A percentile compares a stretch with the other conserved stretches of the same genome.
These are phyloP conservation scores for Toxonevra muliebris DNA, from an alignment of 2,888 invertebrate species.

Conservation along the genomic window DNA sequence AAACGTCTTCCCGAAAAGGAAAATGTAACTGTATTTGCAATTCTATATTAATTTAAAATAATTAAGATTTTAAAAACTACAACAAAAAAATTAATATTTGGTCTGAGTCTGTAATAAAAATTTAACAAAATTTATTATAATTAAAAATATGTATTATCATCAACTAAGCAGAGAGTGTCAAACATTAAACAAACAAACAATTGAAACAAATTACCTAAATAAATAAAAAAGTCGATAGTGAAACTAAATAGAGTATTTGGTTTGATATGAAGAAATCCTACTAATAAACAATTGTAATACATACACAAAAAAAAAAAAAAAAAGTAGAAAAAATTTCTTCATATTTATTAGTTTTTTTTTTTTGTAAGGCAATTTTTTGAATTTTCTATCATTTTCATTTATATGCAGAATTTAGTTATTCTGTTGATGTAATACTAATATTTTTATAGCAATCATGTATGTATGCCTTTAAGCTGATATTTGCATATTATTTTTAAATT, in stretches of 20 bases:
- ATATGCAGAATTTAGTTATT: slow-evolving; percentile 1
- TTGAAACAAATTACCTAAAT: slow-evolving; percentile 18
- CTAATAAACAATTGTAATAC: slow-evolving; percentile 32
- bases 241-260: slow-evolving; percentile 33
- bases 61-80: slow-evolving; percentile 19
- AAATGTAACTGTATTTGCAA: slow-evolving; percentile 26
- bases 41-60: slow-evolving; percentile 19
- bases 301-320: slow-evolving; percentile 15
- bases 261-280: slow-evolving; percentile 33
- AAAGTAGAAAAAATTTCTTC: no score
- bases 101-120: slow-evolving; percentile 30
- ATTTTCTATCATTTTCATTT: background rate
- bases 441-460: background rate
- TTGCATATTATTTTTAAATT: slow-evolving; percentile 48
- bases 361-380: no score
- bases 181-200: slow-evolving; percentile 21
- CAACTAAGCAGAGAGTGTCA: slow-evolving; percentile 27
- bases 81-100: slow-evolving; percentile 19
- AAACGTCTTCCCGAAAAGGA: slow-evolving; percentile 33
- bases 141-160: slow-evolving; percentile 42
- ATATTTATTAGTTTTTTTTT: no score
- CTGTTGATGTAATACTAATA: background rate
- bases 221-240: slow-evolving; percentile 28
- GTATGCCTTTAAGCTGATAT: slow-evolving; percentile 38
- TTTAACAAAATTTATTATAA: slow-evolving; percentile 17